A percentile compares a stretch with the other conserved stretches of the same genome.
phyloP scores from a whole-genome alignment of 2,797 vertebrate genomes.

The Astyanax mexicanus region DNA sequence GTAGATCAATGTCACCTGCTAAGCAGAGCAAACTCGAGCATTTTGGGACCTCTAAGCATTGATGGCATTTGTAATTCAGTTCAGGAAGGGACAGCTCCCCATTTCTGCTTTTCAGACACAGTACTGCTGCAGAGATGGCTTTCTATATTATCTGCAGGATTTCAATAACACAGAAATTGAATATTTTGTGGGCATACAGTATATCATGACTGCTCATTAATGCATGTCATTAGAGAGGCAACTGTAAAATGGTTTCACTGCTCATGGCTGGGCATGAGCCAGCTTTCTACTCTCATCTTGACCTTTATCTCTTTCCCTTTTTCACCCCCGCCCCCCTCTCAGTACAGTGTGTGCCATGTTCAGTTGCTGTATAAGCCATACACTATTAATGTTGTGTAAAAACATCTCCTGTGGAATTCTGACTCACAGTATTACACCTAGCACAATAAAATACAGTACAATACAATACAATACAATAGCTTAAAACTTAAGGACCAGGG shows the following conservation, averaged over 20 bases:
- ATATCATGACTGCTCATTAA: neutral
- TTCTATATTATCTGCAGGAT: no score
- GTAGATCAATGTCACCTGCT: neutral
- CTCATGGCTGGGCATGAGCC: neutral
- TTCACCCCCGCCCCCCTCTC: neutral
- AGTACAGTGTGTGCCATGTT: neutral
- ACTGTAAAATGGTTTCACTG: slow-evolving; percentile 1
- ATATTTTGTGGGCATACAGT: neutral
- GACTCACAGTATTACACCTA: neutral
- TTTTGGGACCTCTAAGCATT: neutral
- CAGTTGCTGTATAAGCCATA: neutral
- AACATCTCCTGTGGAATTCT: neutral
- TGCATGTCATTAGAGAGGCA: neutral
- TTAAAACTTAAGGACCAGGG: no score
- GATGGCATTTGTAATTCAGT: neutral
- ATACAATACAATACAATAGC: no score
- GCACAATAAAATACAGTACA: neutral
- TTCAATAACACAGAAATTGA: neutral
- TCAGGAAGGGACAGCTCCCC: neutral
- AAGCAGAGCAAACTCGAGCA: neutral
- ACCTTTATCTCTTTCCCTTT: neutral
- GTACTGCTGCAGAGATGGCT: no score
- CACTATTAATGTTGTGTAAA: neutral
- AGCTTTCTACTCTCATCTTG: neutral
- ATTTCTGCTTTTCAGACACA: neutral